Conservation (phyloP, 2,888 invertebrate genomes). For the Lasioglossum vierecki region DNA sequence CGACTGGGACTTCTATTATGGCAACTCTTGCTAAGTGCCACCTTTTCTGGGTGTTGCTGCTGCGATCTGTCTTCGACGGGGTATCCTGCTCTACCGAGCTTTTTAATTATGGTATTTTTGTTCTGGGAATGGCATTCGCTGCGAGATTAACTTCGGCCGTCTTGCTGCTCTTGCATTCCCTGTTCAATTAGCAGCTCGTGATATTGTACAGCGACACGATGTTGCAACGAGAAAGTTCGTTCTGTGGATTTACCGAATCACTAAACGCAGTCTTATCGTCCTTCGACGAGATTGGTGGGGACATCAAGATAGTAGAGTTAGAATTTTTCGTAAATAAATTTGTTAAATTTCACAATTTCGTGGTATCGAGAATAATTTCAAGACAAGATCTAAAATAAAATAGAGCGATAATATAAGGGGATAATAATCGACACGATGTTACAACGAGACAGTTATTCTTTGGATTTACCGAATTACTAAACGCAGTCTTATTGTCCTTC, state of each 20-base stretch:
- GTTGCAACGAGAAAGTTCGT: too few relatives aligned
- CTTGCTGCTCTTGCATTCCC: background rate
- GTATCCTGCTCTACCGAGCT: background rate
- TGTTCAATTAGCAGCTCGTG: background rate
- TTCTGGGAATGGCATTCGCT: background rate
- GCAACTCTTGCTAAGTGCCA: constrained; percentile 3
- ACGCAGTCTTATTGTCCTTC: background rate
- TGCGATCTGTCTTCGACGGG: background rate
- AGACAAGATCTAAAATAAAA: too few relatives aligned
- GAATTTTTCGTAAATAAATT: too few relatives aligned
- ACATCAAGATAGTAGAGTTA: background rate
- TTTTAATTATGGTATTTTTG: constrained; percentile 1
- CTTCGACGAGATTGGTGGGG: background rate
- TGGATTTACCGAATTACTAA: background rate
- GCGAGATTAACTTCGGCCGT: background rate
- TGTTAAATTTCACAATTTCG: too few relatives aligned
- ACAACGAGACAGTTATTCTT: too few relatives aligned
- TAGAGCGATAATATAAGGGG: too few relatives aligned
- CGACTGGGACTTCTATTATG: background rate
- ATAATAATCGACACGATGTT: background rate
- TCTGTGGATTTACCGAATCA: background rate
- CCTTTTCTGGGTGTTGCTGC: background rate
- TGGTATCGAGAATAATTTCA: too few relatives aligned
- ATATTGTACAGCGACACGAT: background rate
- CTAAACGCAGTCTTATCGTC: background rate